Base-by-base conservation (phyloP, 2,113 vertebrate genomes). In the Corvus moneduloides region DNA sequence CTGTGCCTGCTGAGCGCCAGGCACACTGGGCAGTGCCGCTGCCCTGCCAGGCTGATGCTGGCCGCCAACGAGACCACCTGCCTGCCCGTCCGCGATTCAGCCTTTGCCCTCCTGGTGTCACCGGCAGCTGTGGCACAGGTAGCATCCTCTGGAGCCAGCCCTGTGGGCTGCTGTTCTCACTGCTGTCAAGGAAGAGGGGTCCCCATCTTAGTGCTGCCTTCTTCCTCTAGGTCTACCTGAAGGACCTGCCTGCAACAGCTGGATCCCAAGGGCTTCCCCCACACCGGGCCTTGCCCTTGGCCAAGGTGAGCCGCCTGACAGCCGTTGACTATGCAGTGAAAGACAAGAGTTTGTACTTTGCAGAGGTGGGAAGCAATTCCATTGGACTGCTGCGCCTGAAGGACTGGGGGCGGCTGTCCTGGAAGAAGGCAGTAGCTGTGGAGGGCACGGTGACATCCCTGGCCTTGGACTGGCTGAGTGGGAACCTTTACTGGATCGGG, bases 401-500 rank as follows among this genome's bases (percentile, higher is more conserved):
- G 69, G 96, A 97, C 54, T 91, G 97, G 18, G 96, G 95, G 18
- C 97, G 98, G 33, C 88, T 91, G 3, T 97, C 96, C 11, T 94
- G 97, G 88, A 98, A 98, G 73, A 96, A 89, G 59, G 75, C 97
- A 3, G 35, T 99, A 33, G 95, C 97, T 22, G 97, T 98, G 49
- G 84, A 97, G 51, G 99, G 98, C 55, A 62, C 23, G 0, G 97
- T 99, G 75, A 96, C 90, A 0, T 98, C 98, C 46, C 82, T 99
- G 71, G 98, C 99, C 35, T 96, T 99, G 28, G 99, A 99, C 97
- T 99, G 99, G 99, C 93, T 99, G 85, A 99, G 98, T 1, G 97
- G 97, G 7, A 99, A 99, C 94, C 86, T 99, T 35, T 99, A 99
- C 95, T 99, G 99, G 99, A 99, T 99, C 14, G 98, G 97, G 69